These are phyloP conservation scores for Colletes gigas DNA, from an alignment of 1,140 invertebrate species.

Conservation along the genomic window DNA sequence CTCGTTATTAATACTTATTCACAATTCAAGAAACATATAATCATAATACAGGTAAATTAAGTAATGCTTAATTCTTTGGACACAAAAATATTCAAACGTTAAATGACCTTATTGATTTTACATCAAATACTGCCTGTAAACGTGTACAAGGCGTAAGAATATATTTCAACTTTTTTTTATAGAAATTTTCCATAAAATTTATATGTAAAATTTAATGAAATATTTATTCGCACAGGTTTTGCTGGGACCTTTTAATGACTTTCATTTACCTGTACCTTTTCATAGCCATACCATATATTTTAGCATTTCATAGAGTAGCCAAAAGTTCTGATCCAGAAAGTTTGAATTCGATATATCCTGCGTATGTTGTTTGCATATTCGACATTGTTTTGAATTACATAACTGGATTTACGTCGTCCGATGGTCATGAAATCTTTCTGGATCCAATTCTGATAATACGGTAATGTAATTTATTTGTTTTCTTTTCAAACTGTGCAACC, in stretches of 20 bases:
- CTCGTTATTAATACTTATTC: too few relatives aligned
- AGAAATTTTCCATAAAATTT: not conserved
- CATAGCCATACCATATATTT: slow-evolving; percentile 61
- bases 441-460: slow-evolving; percentile 59
- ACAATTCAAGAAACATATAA: too few relatives aligned
- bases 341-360: slow-evolving; percentile 54
- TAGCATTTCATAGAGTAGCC: slow-evolving; percentile 64
- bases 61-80: too few relatives aligned
- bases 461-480: slow-evolving; percentile 45
- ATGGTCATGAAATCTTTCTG: slow-evolving; percentile 67
- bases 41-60: too few relatives aligned
- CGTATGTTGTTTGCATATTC: slow-evolving; percentile 59
- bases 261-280: slow-evolving; percentile 67
- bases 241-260: slow-evolving; percentile 72
- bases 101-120: too few relatives aligned
- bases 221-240: slow-evolving; percentile 57
- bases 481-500: not conserved
- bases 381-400: slow-evolving; percentile 72
- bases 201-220: not conserved
- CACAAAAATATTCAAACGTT: too few relatives aligned
- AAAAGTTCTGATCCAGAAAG: slow-evolving; percentile 29
- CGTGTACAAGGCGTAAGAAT: not conserved
- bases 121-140: too few relatives aligned
- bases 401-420: slow-evolving; percentile 63
- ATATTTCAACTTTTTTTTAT: not conserved